Conservation (phyloP, 1,140 invertebrate species). For the Solenopsis invicta region DNA sequence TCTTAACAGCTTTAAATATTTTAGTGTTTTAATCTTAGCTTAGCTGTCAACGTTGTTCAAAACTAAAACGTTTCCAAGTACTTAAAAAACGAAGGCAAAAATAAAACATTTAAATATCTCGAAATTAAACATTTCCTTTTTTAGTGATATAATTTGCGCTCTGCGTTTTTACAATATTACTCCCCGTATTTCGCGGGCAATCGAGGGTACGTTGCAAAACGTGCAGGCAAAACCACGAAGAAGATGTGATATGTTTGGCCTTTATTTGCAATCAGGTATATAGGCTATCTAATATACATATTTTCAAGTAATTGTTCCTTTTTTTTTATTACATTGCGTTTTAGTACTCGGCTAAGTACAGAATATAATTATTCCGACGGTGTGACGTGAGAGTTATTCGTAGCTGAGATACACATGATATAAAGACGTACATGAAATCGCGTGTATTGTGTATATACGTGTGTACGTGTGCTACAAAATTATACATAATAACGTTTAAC, state of each 20-base stretch:
- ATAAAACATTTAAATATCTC: no score
- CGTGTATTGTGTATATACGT: constrained; percentile 10
- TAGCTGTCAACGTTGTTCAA: no score
- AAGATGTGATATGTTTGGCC: constrained; percentile 56
- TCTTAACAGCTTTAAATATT: no score
- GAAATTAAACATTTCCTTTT: no score
- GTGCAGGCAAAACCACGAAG: constrained; percentile 44
- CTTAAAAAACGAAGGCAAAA: no score
- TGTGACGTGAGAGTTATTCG: constrained; percentile 51
- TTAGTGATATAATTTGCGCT: not conserved
- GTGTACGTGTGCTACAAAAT: constrained; percentile 27
- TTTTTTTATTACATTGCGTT: constrained; percentile 56
- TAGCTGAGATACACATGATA: constrained; percentile 49
- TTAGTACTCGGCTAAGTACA: constrained; percentile 58
- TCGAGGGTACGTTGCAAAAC: constrained; percentile 54
- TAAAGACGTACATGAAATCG: constrained; percentile 35
- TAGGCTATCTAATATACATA: constrained; percentile 60
- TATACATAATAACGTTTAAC: constrained; percentile 31
- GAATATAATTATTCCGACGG: constrained; percentile 56
- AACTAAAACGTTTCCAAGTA: no score
- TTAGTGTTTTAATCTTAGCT: no score
- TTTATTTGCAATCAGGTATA: constrained; percentile 58
- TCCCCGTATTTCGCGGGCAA: not conserved
- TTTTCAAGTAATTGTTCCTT: constrained; percentile 43
- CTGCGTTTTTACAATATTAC: not conserved